Conservation (phyloP, 1,140 invertebrate genomes). For the Heliothis subflexa region DNA sequence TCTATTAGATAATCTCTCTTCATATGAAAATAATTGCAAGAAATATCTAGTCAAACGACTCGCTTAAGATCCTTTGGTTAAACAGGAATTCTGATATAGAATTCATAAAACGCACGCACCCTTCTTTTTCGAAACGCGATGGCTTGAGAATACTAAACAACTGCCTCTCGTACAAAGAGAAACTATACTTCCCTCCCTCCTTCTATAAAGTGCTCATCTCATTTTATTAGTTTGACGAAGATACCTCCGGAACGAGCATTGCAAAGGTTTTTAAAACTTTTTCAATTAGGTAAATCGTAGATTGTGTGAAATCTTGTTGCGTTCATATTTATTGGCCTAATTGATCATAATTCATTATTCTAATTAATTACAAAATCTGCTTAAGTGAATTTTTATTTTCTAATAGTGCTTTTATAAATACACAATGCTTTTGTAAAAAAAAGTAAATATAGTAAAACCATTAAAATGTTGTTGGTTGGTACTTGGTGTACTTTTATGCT, state of each 20-base stretch:
- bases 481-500: too few relatives aligned
- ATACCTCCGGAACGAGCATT: background rate
- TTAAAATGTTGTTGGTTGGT: too few relatives aligned
- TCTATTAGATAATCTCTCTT: background rate
- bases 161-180: background rate
- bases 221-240: background rate
- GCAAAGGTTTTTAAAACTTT: background rate
- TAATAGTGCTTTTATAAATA: too few relatives aligned
- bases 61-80: background rate
- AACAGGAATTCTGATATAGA: conserved; percentile 9
- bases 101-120: conserved; percentile 12
- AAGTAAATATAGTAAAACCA: too few relatives aligned
- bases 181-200: conserved; percentile 2
- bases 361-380: too few relatives aligned
- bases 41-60: background rate
- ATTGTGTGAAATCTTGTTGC: too few relatives aligned
- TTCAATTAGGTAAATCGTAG: background rate
- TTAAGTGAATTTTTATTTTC: too few relatives aligned
- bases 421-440: too few relatives aligned
- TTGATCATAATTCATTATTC: too few relatives aligned
- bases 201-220: background rate
- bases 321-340: too few relatives aligned
- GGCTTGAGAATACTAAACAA: background rate
- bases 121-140: conserved; percentile 9
- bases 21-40: background rate